Percentiles rank a stretch among this genome's conserved stretches.
Conservation (phyloP, 2,797 vertebrate genomes). For the Pangasius macronema region DNA sequence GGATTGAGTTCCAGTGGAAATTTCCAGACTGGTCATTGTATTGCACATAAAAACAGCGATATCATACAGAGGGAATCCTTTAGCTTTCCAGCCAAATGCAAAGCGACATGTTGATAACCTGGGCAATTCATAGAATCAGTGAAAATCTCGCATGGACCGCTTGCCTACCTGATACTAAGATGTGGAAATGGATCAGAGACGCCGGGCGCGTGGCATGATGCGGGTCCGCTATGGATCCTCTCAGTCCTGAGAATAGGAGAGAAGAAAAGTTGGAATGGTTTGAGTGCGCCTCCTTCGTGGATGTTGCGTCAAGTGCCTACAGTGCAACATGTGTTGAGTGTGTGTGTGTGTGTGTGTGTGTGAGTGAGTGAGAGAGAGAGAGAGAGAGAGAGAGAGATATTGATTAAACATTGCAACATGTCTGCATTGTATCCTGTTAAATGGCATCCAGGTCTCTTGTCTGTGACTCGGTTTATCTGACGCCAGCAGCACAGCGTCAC, state of each 20-base stretch:
- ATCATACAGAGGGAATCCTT: not conserved
- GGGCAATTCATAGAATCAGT: not conserved
- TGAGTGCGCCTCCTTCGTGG: constrained; percentile 25
- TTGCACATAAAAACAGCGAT: constrained; percentile 2
- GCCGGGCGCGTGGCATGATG: constrained; percentile 40
- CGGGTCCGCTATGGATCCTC: constrained; percentile 36
- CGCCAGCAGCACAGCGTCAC: not conserved
- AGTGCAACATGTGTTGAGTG: constrained; percentile 20
- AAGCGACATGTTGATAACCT: not conserved
- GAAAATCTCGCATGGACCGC: not conserved
- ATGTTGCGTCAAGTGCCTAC: constrained; percentile 36
- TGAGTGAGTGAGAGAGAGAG: not conserved
- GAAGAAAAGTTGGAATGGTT: constrained; percentile 29
- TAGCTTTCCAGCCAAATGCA: not conserved
- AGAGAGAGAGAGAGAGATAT: not conserved
- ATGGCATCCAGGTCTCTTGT: not conserved
- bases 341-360: not conserved
- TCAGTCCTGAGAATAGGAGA: constrained; percentile 39
- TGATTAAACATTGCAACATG: not conserved
- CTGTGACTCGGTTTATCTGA: not conserved
- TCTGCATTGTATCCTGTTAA: not conserved
- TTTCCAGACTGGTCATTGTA: constrained; percentile 26
- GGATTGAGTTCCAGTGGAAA: not conserved
- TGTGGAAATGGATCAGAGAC: constrained; percentile 48
- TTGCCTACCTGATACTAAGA: constrained; percentile 49